Conservation (phyloP, 2,797 vertebrate genomes). For the Danionella dracula region DNA sequence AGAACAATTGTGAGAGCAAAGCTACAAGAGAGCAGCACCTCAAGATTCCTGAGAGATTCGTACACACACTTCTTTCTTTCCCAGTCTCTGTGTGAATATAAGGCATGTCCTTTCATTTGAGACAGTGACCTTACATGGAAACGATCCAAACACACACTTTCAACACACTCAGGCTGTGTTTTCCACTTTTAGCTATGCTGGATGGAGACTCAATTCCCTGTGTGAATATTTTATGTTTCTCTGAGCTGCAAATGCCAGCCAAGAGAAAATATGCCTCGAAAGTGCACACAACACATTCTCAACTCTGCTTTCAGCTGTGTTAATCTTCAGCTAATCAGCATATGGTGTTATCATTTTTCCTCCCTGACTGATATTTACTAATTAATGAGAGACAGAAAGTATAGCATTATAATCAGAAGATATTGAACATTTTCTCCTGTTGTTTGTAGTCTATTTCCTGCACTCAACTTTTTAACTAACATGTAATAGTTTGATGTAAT, state of each 20-base stretch:
- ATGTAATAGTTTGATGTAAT: too few relatives aligned
- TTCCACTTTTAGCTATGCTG: not conserved
- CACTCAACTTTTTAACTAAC: too few relatives aligned
- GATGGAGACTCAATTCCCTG: not conserved
- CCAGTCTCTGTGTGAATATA: constrained; percentile 7
- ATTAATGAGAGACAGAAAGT: not conserved
- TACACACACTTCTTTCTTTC: not conserved
- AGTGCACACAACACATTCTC: not conserved
- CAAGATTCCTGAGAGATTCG: not conserved
- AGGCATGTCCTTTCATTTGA: constrained; percentile 6
- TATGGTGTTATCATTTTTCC: not conserved
- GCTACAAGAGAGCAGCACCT: constrained; percentile 15
- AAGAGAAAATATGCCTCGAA: constrained; percentile 24
- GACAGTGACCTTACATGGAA: constrained; percentile 7
- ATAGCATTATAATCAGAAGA: not conserved
- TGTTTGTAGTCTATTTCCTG: too few relatives aligned
- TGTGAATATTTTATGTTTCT: constrained; percentile 18
- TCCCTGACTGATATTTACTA: not conserved
- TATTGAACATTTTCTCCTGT: too few relatives aligned
- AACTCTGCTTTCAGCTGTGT: not conserved
- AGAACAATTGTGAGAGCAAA: constrained; percentile 17
- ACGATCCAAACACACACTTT: not conserved
- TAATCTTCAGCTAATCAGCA: constrained; percentile 14
- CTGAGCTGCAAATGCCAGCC: constrained; percentile 18
- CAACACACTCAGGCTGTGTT: constrained; percentile 9